Base-by-base conservation (phyloP, 2,797 vertebrate species). In the Rhabdomys pumilio region DNA sequence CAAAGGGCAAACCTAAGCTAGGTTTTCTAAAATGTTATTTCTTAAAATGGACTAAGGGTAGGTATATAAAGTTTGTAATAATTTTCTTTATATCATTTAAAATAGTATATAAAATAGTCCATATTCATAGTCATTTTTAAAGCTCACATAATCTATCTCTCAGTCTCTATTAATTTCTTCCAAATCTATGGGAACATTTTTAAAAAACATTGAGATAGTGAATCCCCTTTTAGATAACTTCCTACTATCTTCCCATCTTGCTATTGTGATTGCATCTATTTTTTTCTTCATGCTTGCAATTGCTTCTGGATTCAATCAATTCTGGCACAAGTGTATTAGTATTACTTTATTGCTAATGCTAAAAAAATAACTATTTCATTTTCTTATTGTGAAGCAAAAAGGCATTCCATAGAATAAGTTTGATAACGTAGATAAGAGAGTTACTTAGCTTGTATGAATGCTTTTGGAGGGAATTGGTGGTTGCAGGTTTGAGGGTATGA, bases 311-410 rank as follows among this genome's bases (percentile, higher is more conserved):
- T 55, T 73, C 41, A 24, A 82, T 79, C 17, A 76, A 84, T 89
- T 97, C 26, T 77, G 11, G 82, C 79, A 9, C 82, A 94, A 80
- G 85, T 22, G 5, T 34, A 41, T 86, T 55, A 65, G 26, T 73
- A 77, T 50, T 55, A 65, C 84, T 76, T 91, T 80, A 65, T 85
- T 89, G 17, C 67, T 73, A 65, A 77, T 11, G 14, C 50, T 73
- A 47, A 92, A 76, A 31, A 61, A 77, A 73, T 44, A 75, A 47
- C 67, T 61, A 77, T 67, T 92, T 94, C 50, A 85, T 72, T 93
- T 94, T 88, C 22, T 24, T 41, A 41, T 86, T n/a, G 34, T 50
- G 6, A 92, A 94, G 53, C 76, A 87, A 95, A 95, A 90, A 93
- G 55, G 12, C 0, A 75, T 29, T 15, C 31, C 65, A 22, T 55